These are phyloP conservation scores for Vimba vimba DNA, from an alignment of 2,113 vertebrate genomes.

Conservation along the genomic window DNA sequence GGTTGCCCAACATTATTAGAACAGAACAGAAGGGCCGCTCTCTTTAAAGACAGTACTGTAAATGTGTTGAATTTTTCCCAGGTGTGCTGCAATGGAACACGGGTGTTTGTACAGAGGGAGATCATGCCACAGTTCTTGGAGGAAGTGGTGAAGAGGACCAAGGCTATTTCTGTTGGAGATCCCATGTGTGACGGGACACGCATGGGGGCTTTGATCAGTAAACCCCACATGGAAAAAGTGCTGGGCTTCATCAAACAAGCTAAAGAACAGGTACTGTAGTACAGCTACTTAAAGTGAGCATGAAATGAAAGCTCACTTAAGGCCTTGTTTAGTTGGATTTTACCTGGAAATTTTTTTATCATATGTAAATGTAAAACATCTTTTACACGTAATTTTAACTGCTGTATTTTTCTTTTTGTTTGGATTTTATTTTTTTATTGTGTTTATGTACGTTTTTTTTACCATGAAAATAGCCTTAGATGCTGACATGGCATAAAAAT, in stretches of 20 bases:
- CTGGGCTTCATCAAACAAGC: conserved; percentile 85
- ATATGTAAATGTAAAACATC: too few species aligned
- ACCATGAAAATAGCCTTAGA: too few species aligned
- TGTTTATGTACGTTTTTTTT: too few species aligned
- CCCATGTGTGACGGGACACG: conserved; percentile 85
- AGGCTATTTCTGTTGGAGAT: conserved; percentile 88
- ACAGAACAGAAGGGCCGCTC: not conserved
- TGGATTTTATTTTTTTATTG: too few species aligned
- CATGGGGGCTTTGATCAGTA: conserved; percentile 94
- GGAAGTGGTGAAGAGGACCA: conserved; percentile 87
- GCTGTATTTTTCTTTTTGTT: too few species aligned
- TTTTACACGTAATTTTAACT: too few species aligned
- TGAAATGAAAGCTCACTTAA: not conserved
- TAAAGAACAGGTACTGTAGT: conserved; percentile 82
- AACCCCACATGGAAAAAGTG: conserved; percentile 86
- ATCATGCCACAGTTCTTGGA: conserved; percentile 87
- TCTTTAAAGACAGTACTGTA: not conserved
- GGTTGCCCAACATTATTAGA: not conserved
- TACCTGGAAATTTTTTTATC: too few species aligned
- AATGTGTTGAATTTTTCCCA: conserved; percentile 54
- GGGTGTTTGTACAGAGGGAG: conserved; percentile 91
- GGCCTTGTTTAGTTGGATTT: not conserved
- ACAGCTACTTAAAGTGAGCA: not conserved
- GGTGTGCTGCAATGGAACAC: conserved; percentile 96
- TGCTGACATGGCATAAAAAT: too few species aligned